Percentiles rank a stretch among this genome's conserved stretches.
phyloP scores from a whole-genome alignment of 2,888 invertebrate species.

The Anodontia alba region DNA sequence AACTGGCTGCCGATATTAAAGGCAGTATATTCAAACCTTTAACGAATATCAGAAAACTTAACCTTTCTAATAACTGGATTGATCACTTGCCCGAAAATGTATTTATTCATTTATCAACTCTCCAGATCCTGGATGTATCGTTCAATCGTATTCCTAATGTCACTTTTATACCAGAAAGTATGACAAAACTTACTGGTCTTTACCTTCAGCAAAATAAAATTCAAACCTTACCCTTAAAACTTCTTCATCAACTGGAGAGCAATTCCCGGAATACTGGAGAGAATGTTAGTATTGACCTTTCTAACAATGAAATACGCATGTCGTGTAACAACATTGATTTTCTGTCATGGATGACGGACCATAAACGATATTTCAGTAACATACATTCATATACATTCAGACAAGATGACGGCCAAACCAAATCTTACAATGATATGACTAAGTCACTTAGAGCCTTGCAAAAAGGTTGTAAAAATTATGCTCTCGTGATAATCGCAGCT shows the following conservation, averaged over 20 bases:
- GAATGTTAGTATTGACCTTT: conserved; percentile 33
- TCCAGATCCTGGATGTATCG: conserved; percentile 37
- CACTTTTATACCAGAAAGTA: too few relatives aligned
- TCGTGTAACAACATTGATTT: conserved; percentile 31
- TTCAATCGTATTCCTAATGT: conserved; percentile 18
- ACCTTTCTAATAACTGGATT: not conserved
- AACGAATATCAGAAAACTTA: not conserved
- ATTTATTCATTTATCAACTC: not conserved
- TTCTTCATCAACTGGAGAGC: conserved; percentile 16
- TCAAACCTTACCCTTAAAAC: not conserved
- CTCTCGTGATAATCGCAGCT: conserved; percentile 1
- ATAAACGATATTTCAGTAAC: not conserved
- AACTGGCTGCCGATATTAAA: not conserved
- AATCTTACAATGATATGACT: not conserved
- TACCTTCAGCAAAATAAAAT: conserved; percentile 1
- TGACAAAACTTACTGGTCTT: not conserved
- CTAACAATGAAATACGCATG: conserved; percentile 24
- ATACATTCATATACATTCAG: conserved; percentile 28
- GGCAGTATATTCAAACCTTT: conserved; percentile 25
- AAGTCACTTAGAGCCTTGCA: not conserved
- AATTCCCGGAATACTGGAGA: not conserved
- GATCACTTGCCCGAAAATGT: not conserved
- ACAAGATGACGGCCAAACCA: not conserved
- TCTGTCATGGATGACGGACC: conserved; percentile 28
- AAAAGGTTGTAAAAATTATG: conserved; percentile 24